Conservation (phyloP, 2,888 invertebrate genomes). For the Spatulosminthurus flaviceps region DNA sequence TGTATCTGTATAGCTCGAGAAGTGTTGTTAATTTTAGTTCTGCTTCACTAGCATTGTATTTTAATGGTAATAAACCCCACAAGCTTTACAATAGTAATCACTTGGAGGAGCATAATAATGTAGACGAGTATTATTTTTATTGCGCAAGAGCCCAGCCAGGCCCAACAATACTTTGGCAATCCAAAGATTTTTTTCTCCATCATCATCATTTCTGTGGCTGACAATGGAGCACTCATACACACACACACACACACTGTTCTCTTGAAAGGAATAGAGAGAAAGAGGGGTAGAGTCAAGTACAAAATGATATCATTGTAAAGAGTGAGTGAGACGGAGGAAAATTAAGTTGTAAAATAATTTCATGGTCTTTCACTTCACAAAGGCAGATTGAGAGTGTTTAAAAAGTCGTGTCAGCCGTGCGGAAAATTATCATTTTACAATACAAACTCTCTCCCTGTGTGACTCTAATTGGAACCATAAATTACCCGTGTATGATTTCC, state of each 20-base stretch:
- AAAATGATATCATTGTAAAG: background rate
- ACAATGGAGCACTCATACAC: no score
- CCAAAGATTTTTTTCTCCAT: background rate
- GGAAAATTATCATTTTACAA: conserved; percentile 52
- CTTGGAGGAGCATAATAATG: background rate
- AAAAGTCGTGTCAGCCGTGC: conserved; percentile 45
- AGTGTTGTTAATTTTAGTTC: background rate
- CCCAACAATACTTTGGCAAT: background rate
- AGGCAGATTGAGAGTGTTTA: background rate
- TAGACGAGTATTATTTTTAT: conserved; percentile 13
- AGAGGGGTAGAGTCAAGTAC: no score
- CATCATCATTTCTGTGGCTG: no score
- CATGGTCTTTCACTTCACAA: conserved; percentile 43
- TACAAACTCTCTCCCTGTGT: conserved; percentile 42
- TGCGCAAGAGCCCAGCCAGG: background rate
- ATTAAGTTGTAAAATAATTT: conserved; percentile 49
- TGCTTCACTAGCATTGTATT: no score
- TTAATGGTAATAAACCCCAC: conserved; percentile 23
- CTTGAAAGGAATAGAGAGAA: no score
- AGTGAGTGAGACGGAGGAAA: conserved; percentile 25
- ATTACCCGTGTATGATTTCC: conserved; percentile 31
- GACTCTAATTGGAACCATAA: conserved; percentile 47
- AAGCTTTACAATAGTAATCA: conserved; percentile 31
- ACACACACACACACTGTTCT: no score
- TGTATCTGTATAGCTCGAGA: background rate